Conservation (phyloP, 2,888 invertebrate genomes). For the Diadegma fenestrale region DNA sequence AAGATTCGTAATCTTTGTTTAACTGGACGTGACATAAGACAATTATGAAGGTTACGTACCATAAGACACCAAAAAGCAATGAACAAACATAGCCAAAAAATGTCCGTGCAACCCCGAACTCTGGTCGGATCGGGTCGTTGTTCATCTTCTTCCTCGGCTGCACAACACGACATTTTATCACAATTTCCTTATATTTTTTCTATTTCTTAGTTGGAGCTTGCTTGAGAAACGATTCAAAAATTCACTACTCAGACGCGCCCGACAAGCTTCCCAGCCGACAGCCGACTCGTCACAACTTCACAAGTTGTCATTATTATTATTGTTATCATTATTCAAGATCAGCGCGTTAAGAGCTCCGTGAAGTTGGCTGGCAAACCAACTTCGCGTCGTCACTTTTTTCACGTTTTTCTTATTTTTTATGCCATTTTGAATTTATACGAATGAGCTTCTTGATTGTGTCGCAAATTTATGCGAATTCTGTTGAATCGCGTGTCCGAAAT, state of each 20-base stretch:
- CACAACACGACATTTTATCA: slow-evolving; percentile 80
- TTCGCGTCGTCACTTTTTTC: not conserved
- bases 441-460: too few species aligned
- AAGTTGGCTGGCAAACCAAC: not conserved
- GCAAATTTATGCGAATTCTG: not conserved
- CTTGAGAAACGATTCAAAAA: slow-evolving; percentile 30
- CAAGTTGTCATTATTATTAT: slow-evolving; percentile 41
- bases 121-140: slow-evolving; percentile 85
- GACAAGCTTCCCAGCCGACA: slow-evolving; percentile 35
- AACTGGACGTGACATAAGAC: slow-evolving; percentile 5
- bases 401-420: not conserved
- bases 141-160: slow-evolving; percentile 81
- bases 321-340: slow-evolving; percentile 21
- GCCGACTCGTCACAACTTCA: slow-evolving; percentile 26
- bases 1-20: slow-evolving; percentile 14
- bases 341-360: slow-evolving; percentile 8
- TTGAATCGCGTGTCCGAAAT: not conserved
- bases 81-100: slow-evolving; percentile 92
- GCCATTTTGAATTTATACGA: not conserved
- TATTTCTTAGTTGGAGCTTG: not conserved
- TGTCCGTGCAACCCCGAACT: slow-evolving; percentile 92
- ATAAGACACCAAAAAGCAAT: slow-evolving; percentile 93
- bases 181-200: slow-evolving; percentile 2
- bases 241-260: slow-evolving; percentile 39
- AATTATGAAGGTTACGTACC: slow-evolving; percentile 86